phyloP scores from a whole-genome alignment of 2,797 vertebrate species.

The Melanotaenia nigrans region DNA sequence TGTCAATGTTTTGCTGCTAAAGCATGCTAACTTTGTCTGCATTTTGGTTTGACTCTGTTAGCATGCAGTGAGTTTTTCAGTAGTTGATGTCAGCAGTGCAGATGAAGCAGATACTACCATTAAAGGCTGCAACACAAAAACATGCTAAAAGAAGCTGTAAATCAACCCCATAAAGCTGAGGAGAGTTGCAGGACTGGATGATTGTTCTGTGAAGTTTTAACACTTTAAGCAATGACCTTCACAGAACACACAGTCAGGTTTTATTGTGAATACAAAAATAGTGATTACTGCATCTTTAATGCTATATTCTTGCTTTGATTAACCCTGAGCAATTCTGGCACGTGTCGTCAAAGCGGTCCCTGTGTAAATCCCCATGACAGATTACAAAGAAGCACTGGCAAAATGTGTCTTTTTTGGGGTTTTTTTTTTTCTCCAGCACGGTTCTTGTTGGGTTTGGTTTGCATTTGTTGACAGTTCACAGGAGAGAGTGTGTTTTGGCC shows the following conservation, averaged over 20 bases:
- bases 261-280: constrained; percentile 2
- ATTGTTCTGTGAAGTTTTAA: not conserved
- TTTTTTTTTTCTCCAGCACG: constrained; percentile 25
- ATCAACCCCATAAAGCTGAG: not conserved
- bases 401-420: constrained; percentile 29
- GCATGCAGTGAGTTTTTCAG: not conserved
- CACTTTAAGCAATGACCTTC: not conserved
- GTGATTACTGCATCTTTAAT: constrained; percentile 15
- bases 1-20: no score
- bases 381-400: constrained; percentile 60
- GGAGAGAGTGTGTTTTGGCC: constrained; percentile 64
- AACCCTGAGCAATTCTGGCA: constrained; percentile 35
- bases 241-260: not conserved
- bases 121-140: no score
- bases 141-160: no score
- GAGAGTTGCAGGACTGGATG: not conserved
- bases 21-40: no score
- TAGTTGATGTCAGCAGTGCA: not conserved
- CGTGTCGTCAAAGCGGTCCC: constrained; percentile 46
- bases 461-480: constrained; percentile 77
- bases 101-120: not conserved
- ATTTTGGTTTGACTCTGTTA: no score
- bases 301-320: constrained; percentile 50
- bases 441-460: constrained; percentile 64
- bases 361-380: constrained; percentile 50